These are phyloP conservation scores for Creontiades dilutus DNA, from an alignment of 2,888 invertebrate genomes.

Conservation along the genomic window DNA sequence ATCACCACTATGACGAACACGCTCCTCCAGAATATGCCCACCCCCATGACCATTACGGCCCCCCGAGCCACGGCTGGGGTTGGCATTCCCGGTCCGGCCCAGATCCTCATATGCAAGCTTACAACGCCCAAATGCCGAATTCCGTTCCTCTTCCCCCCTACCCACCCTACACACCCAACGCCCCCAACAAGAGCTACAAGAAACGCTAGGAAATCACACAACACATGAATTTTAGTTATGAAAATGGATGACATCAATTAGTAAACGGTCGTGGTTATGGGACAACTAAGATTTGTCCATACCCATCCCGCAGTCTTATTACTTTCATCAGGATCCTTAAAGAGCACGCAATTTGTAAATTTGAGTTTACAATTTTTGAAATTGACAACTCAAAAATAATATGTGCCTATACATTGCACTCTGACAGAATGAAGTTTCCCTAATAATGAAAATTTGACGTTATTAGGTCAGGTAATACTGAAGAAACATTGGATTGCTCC, in stretches of 20 bases:
- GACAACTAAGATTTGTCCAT: no score
- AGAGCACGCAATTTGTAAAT: no score
- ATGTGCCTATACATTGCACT: no score
- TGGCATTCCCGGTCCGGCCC: slow-evolving; percentile 70
- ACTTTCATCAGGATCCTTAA: no score
- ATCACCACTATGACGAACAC: slow-evolving; percentile 73
- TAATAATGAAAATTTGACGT: no score
- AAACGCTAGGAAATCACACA: background rate
- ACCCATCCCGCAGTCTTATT: no score
- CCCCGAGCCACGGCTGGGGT: slow-evolving; percentile 53
- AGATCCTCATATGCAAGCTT: slow-evolving; percentile 65
- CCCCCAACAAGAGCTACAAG: background rate
- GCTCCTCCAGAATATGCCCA: slow-evolving; percentile 62
- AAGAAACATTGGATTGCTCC: no score
- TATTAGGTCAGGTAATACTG: no score
- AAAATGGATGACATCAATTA: background rate
- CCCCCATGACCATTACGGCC: slow-evolving; percentile 69
- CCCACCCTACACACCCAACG: slow-evolving; percentile 43
- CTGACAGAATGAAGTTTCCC: no score
- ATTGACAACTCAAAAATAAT: no score
- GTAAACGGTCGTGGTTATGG: no score
- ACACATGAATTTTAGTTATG: background rate
- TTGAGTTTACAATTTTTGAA: no score
- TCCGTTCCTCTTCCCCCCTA: slow-evolving; percentile 34
- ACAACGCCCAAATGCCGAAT: slow-evolving; percentile 39